phyloP scores from a whole-genome alignment of 2,113 vertebrate genomes.

The Acinonyx jubatus region DNA sequence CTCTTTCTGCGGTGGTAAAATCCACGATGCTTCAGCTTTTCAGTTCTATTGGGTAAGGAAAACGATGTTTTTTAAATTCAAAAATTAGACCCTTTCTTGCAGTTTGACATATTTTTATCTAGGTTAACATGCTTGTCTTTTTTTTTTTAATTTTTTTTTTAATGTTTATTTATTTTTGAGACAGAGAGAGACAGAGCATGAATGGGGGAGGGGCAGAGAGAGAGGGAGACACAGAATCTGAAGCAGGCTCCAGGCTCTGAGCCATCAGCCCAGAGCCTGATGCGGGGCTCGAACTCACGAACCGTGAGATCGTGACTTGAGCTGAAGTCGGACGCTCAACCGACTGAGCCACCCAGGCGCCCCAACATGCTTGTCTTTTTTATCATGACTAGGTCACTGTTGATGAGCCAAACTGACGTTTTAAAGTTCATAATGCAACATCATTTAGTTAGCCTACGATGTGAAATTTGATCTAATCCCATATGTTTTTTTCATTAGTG shows the following conservation, averaged over 20 bases:
- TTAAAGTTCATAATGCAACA: not conserved
- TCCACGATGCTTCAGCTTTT: not conserved
- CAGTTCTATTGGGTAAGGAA: constrained; percentile 1
- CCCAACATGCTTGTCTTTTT: not conserved
- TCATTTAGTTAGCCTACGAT: not conserved
- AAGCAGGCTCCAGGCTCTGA: too few species aligned
- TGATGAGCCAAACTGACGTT: not conserved
- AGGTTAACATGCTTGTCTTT: not conserved
- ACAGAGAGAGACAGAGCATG: too few species aligned
- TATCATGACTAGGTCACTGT: not conserved
- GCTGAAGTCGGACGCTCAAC: too few species aligned
- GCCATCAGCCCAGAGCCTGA: too few species aligned
- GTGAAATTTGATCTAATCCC: not conserved
- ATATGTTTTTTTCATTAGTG: constrained; percentile 29
- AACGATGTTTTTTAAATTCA: not conserved
- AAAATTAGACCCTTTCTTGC: not conserved
- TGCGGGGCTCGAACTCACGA: too few species aligned
- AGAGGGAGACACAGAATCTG: too few species aligned
- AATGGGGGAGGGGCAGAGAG: too few species aligned
- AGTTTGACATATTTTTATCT: not conserved
- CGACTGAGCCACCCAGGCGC: too few species aligned
- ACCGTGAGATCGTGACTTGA: too few species aligned
- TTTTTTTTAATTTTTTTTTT: not conserved
- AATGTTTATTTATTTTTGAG: too few species aligned
- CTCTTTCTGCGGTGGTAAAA: not conserved